Conservation (phyloP, 2,888 invertebrate species). For the Plusia festucae region DNA sequence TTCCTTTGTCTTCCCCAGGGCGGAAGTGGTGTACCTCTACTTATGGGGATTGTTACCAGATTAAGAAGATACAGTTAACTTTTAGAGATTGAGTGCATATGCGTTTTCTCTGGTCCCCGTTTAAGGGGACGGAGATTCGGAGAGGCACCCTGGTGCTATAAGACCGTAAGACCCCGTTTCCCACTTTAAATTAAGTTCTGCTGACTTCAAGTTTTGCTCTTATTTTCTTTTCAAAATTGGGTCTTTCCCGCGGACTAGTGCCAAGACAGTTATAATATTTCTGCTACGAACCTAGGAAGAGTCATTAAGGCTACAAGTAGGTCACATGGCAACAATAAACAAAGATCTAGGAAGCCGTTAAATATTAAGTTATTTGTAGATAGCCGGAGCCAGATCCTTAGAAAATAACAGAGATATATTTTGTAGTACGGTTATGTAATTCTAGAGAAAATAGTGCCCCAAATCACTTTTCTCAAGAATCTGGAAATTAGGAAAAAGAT, state of each 20-base stretch:
- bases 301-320: neutral
- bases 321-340: slow-evolving; percentile 1
- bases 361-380: slow-evolving; percentile 1
- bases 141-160: no score
- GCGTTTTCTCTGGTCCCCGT: no score
- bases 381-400: neutral
- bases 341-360: neutral
- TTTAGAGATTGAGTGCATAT: no score
- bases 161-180: no score
- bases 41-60: no score
- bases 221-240: neutral
- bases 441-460: neutral
- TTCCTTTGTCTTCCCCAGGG: no score
- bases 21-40: no score
- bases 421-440: neutral
- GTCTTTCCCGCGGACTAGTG: neutral
- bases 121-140: no score
- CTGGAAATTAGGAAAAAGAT: neutral
- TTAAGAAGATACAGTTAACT: no score
- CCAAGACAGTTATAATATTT: neutral
- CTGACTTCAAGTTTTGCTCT: neutral
- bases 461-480: neutral
- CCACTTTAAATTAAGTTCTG: neutral
- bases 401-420: neutral
- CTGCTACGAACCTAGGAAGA: neutral